Percentiles rank a stretch among this genome's conserved stretches.
These are phyloP conservation scores for Euura saliciscinereae DNA, from an alignment of 1,140 invertebrate species.

Conservation along the genomic window DNA sequence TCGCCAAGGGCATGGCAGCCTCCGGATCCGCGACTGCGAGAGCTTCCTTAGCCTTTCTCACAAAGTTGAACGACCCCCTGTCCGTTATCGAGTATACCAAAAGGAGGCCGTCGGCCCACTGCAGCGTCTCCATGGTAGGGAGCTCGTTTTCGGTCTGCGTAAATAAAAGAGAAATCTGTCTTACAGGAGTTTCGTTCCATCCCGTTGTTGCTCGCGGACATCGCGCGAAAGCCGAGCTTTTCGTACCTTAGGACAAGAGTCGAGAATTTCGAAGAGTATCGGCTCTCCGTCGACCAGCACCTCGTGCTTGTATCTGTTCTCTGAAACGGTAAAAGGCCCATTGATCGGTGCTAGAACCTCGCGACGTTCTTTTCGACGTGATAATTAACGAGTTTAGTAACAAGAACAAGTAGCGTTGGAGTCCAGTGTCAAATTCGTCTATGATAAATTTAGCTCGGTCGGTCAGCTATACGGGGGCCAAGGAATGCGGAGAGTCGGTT, in stretches of 20 bases:
- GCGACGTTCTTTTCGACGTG: background rate
- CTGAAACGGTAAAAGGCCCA: conserved; percentile 62
- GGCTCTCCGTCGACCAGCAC: conserved; percentile 89
- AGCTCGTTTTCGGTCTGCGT: conserved; percentile 71
- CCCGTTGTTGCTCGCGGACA: background rate
- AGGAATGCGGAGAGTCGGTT: conserved; percentile 30
- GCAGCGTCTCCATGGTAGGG: conserved; percentile 75
- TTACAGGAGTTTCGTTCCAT: background rate
- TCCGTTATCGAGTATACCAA: conserved; percentile 93
- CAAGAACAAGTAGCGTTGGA: background rate
- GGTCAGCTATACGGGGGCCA: conserved; percentile 20
- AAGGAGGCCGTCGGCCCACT: conserved; percentile 89
- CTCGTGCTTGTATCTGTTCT: conserved; percentile 91
- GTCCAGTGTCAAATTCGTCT: conserved; percentile 51
- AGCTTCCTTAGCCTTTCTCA: conserved; percentile 75
- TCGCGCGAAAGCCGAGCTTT: background rate
- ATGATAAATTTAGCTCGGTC: conserved; percentile 49
- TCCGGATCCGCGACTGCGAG: conserved; percentile 65
- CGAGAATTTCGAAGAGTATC: conserved; percentile 89
- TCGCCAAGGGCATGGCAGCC: conserved; percentile 73
- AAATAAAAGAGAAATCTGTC: conserved; percentile 15
- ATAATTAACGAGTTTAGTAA: background rate
- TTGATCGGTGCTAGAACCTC: background rate
- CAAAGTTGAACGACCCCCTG: conserved; percentile 83
- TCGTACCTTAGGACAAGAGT: conserved; percentile 88